These are phyloP conservation scores for Lycaena phlaeas DNA, from an alignment of 2,888 invertebrate genomes.

Conservation along the genomic window DNA sequence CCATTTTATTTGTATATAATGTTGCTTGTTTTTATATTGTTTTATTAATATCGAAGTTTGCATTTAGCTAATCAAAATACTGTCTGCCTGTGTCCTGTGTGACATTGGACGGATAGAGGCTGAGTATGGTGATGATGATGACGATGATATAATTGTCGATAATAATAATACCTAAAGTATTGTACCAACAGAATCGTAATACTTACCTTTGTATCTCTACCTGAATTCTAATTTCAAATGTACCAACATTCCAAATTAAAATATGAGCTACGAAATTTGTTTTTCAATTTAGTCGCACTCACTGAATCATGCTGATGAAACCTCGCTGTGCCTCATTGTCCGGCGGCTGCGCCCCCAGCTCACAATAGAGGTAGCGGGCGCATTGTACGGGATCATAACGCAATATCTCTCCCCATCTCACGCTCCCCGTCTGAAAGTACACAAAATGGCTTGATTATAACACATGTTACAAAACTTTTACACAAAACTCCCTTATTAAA, in stretches of 20 bases:
- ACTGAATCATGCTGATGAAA: constrained; percentile 54
- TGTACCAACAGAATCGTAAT: too few relatives aligned
- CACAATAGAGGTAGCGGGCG: constrained; percentile 52
- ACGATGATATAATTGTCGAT: too few relatives aligned
- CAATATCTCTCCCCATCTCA: constrained; percentile 58
- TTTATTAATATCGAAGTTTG: too few relatives aligned
- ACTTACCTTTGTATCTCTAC: too few relatives aligned
- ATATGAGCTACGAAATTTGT: constrained; percentile 7
- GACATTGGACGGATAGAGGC: too few relatives aligned
- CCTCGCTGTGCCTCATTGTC: constrained; percentile 38
- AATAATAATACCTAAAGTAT: too few relatives aligned
- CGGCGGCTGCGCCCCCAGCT: constrained; percentile 37
- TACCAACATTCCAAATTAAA: background rate
- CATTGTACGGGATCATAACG: constrained; percentile 53
- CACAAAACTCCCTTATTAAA: background rate
- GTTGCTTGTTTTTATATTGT: too few relatives aligned
- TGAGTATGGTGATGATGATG: too few relatives aligned
- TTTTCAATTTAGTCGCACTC: constrained; percentile 26
- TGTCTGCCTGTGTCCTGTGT: too few relatives aligned
- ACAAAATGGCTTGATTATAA: constrained; percentile 1
- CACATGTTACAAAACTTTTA: background rate
- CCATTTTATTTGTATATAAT: too few relatives aligned
- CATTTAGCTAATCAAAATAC: too few relatives aligned
- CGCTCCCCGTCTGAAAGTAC: constrained; percentile 42
- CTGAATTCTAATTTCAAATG: too few relatives aligned